A percentile compares a stretch with the other conserved stretches of the same genome.
These are phyloP conservation scores for Neolamprologus hecqui DNA, from an alignment of 2,113 vertebrate genomes.

Conservation along the genomic window DNA sequence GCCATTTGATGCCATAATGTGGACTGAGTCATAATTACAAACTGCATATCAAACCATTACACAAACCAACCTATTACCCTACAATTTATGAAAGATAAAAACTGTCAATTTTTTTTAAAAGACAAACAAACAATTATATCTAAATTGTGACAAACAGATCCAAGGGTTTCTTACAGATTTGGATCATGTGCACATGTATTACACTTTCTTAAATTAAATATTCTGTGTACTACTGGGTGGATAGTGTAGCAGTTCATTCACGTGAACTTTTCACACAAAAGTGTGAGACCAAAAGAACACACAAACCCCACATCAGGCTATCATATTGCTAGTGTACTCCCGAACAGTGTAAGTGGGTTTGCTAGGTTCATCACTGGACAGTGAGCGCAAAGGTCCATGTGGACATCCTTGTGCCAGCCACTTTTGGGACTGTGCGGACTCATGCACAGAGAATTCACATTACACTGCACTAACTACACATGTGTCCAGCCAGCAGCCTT, in stretches of 20 bases:
- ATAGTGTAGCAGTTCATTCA: not conserved
- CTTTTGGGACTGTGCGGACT: not conserved
- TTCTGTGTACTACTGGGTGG: not conserved
- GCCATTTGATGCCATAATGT: not conserved
- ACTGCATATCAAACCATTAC: not conserved
- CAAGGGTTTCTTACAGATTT: not conserved
- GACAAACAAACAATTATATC: not conserved
- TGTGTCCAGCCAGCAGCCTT: not conserved
- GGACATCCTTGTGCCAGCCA: not conserved
- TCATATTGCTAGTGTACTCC: not conserved
- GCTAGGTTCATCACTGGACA: not conserved
- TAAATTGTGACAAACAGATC: not conserved
- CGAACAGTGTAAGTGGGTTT: not conserved
- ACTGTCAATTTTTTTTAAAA: not conserved
- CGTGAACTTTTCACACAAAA: not conserved
- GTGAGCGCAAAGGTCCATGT: not conserved
- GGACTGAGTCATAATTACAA: not conserved
- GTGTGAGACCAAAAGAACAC: not conserved
- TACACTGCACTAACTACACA: not conserved
- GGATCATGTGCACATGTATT: not conserved
- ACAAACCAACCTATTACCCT: not conserved
- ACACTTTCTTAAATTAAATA: not conserved
- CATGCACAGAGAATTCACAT: not conserved
- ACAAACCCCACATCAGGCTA: not conserved
- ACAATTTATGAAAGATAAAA: not conserved